phyloP scores from a whole-genome alignment of 2,888 invertebrate species.

The Lamproptera curius region DNA sequence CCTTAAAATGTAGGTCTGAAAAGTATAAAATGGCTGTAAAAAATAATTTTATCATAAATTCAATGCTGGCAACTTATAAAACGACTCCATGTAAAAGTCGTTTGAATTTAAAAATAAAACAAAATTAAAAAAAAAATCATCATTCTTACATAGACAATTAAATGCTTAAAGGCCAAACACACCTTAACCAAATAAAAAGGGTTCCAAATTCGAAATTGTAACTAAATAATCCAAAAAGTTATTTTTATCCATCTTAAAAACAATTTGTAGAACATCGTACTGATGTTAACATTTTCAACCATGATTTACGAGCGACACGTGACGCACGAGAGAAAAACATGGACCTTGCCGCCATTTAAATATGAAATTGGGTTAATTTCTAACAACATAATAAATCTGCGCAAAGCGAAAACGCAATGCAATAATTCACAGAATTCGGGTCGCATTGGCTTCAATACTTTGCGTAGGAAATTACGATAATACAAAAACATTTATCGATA shows the following conservation, averaged over 20 bases:
- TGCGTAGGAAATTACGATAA: not conserved
- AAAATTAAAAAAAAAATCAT: not conserved
- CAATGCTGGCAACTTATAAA: slow-evolving; percentile 7
- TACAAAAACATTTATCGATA: not conserved
- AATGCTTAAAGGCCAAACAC: slow-evolving; percentile 1
- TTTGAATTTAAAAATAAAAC: not conserved
- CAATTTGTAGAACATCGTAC: too few relatives aligned
- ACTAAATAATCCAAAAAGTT: not conserved
- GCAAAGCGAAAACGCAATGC: too few relatives aligned
- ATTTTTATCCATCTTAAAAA: too few relatives aligned
- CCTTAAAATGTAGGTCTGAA: slow-evolving; percentile 4
- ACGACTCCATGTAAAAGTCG: not conserved
- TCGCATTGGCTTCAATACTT: too few relatives aligned
- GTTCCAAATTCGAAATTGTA: not conserved
- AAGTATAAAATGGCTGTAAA: slow-evolving; percentile 4
- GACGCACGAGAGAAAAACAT: too few relatives aligned
- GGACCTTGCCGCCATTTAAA: too few relatives aligned
- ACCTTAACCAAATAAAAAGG: not conserved
- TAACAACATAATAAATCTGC: too few relatives aligned
- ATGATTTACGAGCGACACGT: too few relatives aligned
- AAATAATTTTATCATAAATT: slow-evolving; percentile 3
- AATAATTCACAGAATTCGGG: too few relatives aligned
- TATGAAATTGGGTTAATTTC: too few relatives aligned
- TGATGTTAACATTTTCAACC: too few relatives aligned
- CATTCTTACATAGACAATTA: not conserved